These are phyloP conservation scores for Physella acuta DNA, from an alignment of 1,140 invertebrate genomes.

Conservation along the genomic window DNA sequence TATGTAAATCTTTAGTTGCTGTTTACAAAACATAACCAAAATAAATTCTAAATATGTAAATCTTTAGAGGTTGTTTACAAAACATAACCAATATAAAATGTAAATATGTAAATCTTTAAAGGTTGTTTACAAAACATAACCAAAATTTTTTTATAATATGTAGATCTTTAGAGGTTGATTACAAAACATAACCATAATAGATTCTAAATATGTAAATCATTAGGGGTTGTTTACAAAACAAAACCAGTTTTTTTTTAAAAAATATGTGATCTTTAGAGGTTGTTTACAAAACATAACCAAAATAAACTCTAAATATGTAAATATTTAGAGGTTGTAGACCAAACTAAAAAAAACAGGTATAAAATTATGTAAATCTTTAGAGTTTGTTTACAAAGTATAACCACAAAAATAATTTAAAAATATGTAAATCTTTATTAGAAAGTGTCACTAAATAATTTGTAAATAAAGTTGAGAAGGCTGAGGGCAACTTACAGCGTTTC, in stretches of 20 bases:
- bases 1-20: too few relatives aligned
- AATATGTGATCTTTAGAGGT: too few relatives aligned
- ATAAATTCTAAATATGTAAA: too few relatives aligned
- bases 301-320: too few relatives aligned
- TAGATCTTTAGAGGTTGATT: background rate
- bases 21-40: too few relatives aligned
- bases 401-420: background rate
- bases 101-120: background rate
- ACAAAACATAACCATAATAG: too few relatives aligned
- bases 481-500: conserved; percentile 28
- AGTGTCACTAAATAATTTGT: too few relatives aligned
- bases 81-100: background rate
- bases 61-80: background rate
- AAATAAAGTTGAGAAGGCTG: background rate
- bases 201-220: background rate
- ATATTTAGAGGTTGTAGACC: too few relatives aligned
- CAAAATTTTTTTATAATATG: background rate
- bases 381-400: background rate
- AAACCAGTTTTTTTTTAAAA: too few relatives aligned
- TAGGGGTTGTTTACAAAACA: background rate
- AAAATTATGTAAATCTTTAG: background rate
- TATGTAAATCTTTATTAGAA: background rate
- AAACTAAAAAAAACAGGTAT: background rate
- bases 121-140: background rate
- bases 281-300: too few relatives aligned